phyloP scores from a whole-genome alignment of 2,113 vertebrate species.

The Turdus rufiventris region DNA sequence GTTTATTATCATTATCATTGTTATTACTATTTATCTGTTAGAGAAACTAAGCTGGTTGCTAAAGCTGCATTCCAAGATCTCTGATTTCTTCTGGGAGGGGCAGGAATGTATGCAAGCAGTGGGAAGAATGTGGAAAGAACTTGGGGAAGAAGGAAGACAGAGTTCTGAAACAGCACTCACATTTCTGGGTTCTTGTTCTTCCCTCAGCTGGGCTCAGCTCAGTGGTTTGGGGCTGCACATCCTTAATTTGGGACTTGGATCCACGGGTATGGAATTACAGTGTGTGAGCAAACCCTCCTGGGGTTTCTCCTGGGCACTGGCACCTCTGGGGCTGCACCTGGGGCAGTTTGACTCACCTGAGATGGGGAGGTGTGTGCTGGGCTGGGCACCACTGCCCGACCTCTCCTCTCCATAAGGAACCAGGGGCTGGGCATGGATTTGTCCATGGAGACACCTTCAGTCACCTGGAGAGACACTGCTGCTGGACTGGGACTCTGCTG shows the following conservation, averaged over 20 bases:
- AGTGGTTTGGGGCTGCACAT: too few species aligned
- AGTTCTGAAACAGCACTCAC: not conserved
- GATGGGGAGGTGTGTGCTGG: not conserved
- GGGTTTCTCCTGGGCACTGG: not conserved
- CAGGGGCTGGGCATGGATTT: not conserved
- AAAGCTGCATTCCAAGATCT: not conserved
- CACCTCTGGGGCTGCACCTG: not conserved
- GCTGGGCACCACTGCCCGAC: not conserved
- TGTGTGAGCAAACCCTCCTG: not conserved
- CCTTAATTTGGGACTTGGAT: not conserved
- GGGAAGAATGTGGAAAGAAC: not conserved
- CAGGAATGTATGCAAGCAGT: not conserved
- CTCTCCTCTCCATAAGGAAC: not conserved
- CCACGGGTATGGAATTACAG: accelerated
- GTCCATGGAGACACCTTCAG: not conserved
- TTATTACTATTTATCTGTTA: not conserved
- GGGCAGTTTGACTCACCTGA: too few species aligned
- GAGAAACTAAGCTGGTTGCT: not conserved
- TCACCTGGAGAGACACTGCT: not conserved
- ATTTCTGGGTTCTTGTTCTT: not conserved
- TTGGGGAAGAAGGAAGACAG: not conserved
- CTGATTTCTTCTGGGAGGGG: not conserved
- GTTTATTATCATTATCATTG: not conserved
- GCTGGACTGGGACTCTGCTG: not conserved
- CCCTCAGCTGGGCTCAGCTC: not conserved